Conservation (phyloP, 2,113 vertebrate species). For the Osmerus mordax region DNA sequence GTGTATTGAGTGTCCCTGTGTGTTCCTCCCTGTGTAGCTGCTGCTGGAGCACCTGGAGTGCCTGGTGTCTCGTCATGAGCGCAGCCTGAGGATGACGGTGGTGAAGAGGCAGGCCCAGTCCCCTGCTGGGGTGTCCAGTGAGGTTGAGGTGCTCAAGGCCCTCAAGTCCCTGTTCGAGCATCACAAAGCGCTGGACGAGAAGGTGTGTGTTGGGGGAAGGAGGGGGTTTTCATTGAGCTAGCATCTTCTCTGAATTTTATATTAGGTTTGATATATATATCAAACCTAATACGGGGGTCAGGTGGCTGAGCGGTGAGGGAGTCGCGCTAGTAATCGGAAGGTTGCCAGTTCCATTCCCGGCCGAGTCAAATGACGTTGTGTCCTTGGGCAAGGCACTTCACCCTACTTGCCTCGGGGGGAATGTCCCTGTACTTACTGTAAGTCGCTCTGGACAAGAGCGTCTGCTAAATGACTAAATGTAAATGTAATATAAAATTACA, state of each 20-base stretch:
- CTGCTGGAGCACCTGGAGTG: constrained; percentile 94
- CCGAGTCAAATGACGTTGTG: too few relatives aligned
- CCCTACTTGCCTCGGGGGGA: too few relatives aligned
- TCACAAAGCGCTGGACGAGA: constrained; percentile 97
- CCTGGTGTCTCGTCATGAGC: constrained; percentile 91
- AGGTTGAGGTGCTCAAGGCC: constrained; percentile 97
- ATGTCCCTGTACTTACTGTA: too few relatives aligned
- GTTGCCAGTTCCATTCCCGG: too few relatives aligned
- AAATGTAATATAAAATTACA: too few relatives aligned
- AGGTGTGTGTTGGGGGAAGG: constrained; percentile 63
- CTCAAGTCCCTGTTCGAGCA: constrained; percentile 98
- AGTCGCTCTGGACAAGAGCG: too few relatives aligned
- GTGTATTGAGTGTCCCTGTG: background rate
- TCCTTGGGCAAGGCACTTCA: too few relatives aligned
- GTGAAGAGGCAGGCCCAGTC: constrained; percentile 96
- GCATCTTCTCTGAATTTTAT: background rate
- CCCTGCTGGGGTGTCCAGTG: constrained; percentile 94
- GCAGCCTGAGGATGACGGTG: constrained; percentile 94
- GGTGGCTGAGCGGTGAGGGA: too few relatives aligned
- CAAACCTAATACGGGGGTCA: too few relatives aligned
- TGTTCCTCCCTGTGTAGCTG: constrained; percentile 67
- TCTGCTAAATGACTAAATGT: too few relatives aligned
- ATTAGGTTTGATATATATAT: too few relatives aligned
- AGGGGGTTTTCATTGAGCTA: background rate
- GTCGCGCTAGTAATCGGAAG: too few relatives aligned